Base-by-base conservation (phyloP, 2,113 vertebrate species). In the Tringa solitaria region DNA sequence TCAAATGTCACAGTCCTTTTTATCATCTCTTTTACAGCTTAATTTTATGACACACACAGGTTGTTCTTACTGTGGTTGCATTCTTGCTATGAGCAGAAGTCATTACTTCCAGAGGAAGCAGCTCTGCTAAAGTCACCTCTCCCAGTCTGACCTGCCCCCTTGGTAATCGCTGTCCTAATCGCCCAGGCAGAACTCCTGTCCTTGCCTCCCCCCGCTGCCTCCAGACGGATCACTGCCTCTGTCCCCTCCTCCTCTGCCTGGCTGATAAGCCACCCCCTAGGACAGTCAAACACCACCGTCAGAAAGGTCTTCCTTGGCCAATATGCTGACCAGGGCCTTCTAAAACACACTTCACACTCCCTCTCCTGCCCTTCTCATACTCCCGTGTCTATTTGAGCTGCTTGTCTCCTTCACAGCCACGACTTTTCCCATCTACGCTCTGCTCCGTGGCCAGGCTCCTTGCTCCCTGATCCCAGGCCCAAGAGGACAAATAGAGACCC, bases 171-270 rank as follows among this genome's bases (percentile, higher is more conserved):
- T 82, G 81, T 80, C 89, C 92, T 79, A 50, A 61, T 21, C 89
- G 54, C 45, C 78, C 93, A 93, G 92, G 94, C 95, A 95, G 96
- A 97, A 96, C 89, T 95, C 68, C 86, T 78, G 90, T 95, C 95
- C 95, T 92, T 92, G 96, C 92, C 95, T 95, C 94, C 96, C 93
- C 81, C 57, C 9, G 6, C 32, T 90, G n/a, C 75, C 95, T 84
- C 51, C 68, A 24, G 69, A 96, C 3, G 57, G 92, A 84, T 95
- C 95, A 79, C n/a, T 87, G 92, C 86, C 80, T 79, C 69, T 50
- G 90, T 88, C 50, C 57, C 82, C 84, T 90, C 96, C 93, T 94
- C 90, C 92, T 68, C 78, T 78, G 79, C 95, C 72, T 73, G 15
- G 0, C 51, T 68, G 24, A 84, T 75, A 87, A 68, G 72, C 72